phyloP scores from a whole-genome alignment of 2,113 vertebrate genomes.

The Anser brachyrhynchus region DNA sequence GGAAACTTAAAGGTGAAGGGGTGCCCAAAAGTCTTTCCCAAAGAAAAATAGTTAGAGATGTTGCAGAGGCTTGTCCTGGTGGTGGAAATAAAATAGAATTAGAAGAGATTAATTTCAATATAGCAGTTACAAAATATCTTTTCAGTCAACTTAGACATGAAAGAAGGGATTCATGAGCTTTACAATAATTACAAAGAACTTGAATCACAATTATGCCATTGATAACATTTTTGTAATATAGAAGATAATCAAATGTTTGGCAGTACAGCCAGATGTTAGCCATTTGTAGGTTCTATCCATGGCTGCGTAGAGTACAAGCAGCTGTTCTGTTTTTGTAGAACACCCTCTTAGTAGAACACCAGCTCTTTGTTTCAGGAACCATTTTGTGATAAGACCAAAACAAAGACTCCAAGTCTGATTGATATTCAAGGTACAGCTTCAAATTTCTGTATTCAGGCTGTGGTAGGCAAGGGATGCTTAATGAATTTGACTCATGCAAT shows the following conservation, averaged over 20 bases:
- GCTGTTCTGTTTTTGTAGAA: not conserved
- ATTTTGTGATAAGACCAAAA: not conserved
- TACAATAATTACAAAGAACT: not conserved
- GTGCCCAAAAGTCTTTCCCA: not conserved
- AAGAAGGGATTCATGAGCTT: not conserved
- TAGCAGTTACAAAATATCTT: not conserved
- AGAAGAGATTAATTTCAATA: not conserved
- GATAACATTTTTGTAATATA: not conserved
- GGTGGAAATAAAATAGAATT: not conserved
- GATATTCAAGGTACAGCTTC: not conserved
- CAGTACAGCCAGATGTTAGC: not conserved
- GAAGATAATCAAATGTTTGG: not conserved
- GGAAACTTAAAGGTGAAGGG: not conserved
- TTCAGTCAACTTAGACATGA: not conserved
- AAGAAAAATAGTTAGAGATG: not conserved
- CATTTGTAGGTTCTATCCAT: not conserved
- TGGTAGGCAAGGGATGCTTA: not conserved
- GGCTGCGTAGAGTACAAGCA: rapidly evolving
- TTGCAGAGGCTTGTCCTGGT: not conserved
- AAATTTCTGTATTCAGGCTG: not conserved
- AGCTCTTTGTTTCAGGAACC: not conserved
- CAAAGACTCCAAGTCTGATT: not conserved
- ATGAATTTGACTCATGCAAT: not conserved
- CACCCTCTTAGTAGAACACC: too few species aligned
- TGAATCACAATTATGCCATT: not conserved